Percentiles rank a stretch among this genome's conserved stretches.
These are phyloP conservation scores for Odontocolon sp. DNA, from an alignment of 2,888 invertebrate genomes.

Conservation along the genomic window DNA sequence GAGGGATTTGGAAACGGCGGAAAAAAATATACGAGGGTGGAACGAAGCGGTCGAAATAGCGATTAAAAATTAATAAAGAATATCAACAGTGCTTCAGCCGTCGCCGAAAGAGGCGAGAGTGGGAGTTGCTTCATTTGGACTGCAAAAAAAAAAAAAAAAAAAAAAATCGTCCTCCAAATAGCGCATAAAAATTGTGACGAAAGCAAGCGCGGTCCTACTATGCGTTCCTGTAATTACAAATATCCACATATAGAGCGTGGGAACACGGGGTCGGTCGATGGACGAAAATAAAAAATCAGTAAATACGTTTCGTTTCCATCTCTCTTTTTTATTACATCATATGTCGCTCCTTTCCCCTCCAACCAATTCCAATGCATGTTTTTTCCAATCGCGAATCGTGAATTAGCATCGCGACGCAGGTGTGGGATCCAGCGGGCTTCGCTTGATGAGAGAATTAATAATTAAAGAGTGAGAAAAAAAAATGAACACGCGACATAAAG, in stretches of 20 bases:
- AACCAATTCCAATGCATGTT: conserved; percentile 8
- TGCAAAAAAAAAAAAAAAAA: conserved; percentile 67
- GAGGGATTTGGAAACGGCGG: conserved; percentile 63
- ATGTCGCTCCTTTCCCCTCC: background rate
- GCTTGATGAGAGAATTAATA: conserved; percentile 55
- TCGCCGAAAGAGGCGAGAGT: background rate
- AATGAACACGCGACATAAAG: conserved; percentile 9
- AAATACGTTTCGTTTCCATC: conserved; percentile 63
- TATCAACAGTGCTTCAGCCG: conserved; percentile 74
- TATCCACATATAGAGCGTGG: conserved; percentile 70
- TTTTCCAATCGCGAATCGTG: conserved; percentile 44
- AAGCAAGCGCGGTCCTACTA: conserved; percentile 35
- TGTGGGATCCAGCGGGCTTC: conserved; percentile 16
- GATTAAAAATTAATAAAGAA: conserved; percentile 80
- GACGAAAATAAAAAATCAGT: conserved; percentile 64
- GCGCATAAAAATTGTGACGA: conserved; percentile 70
- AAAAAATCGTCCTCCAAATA: conserved; percentile 74
- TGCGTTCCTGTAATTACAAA: conserved; percentile 75
- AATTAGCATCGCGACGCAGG: conserved; percentile 57
- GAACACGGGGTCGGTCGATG: conserved; percentile 8
- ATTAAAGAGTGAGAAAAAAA: conserved; percentile 52
- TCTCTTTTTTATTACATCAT: conserved; percentile 11
- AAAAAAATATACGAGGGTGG: conserved; percentile 8
- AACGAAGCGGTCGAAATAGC: conserved; percentile 63
- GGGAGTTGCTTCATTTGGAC: conserved; percentile 72